phyloP scores from a whole-genome alignment of 2,797 vertebrate genomes.

The Sciurus vulgaris region DNA sequence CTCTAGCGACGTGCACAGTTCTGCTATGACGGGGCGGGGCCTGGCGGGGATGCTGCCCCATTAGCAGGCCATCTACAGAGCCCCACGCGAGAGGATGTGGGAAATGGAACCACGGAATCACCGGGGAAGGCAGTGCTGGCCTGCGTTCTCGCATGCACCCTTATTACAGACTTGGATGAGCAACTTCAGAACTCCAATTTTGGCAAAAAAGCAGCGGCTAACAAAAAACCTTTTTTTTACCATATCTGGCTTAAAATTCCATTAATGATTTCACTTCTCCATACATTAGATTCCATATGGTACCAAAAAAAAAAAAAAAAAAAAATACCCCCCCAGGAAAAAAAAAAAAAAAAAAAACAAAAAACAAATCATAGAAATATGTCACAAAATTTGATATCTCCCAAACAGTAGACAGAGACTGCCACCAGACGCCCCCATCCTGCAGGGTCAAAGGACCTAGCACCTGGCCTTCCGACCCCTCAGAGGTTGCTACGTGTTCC shows the following conservation, averaged over 20 bases:
- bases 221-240: background rate
- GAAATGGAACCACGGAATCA: too few species aligned
- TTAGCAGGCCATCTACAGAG: background rate
- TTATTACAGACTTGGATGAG: background rate
- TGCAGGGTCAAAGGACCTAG: background rate
- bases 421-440: background rate
- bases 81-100: background rate
- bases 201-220: background rate
- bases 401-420: background rate
- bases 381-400: background rate
- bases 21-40: background rate
- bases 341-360: too few species aligned
- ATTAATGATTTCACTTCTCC: background rate
- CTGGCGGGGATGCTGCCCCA: background rate
- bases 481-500: background rate
- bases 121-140: background rate
- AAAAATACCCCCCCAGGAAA: too few species aligned
- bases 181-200: background rate
- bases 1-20: too few species aligned
- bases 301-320: background rate
- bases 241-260: background rate
- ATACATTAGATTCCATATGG: background rate
- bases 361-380: background rate
- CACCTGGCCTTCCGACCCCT: background rate
- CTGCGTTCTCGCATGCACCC: background rate